These are phyloP conservation scores for Cataglyphis cursor DNA, from an alignment of 2,888 invertebrate genomes.

Conservation along the genomic window DNA sequence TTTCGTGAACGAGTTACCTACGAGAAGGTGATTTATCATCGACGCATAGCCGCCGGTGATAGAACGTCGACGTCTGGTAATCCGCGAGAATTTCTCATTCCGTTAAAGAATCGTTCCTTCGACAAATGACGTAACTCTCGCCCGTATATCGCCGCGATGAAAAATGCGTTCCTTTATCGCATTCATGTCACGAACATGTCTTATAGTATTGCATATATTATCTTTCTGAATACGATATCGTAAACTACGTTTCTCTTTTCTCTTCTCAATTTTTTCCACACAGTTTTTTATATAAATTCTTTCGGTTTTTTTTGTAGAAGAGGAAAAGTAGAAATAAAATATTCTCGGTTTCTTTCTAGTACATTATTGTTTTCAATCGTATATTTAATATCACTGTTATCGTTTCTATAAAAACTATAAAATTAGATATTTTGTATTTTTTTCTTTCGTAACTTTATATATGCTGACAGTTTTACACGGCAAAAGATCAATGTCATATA, in stretches of 20 bases:
- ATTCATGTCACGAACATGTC: constrained; percentile 18
- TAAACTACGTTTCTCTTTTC: not conserved
- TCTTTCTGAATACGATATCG: constrained; percentile 20
- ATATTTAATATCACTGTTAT: not conserved
- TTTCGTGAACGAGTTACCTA: constrained; percentile 73
- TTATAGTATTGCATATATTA: constrained; percentile 39
- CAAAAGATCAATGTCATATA: too few species aligned
- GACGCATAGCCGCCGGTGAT: constrained; percentile 63
- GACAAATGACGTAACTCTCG: constrained; percentile 47
- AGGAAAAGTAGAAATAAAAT: not conserved
- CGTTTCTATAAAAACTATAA: not conserved
- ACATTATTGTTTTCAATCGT: not conserved
- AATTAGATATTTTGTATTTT: not conserved
- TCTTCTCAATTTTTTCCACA: not conserved
- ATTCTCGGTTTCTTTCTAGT: not conserved
- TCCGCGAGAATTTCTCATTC: constrained; percentile 71
- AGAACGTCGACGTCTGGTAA: constrained; percentile 68
- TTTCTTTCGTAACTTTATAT: not conserved
- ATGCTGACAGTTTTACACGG: not conserved
- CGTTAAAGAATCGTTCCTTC: constrained; percentile 53
- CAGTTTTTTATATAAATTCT: not conserved
- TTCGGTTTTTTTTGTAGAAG: not conserved
- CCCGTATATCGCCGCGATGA: constrained; percentile 23
- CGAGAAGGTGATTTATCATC: constrained; percentile 74
- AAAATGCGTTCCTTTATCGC: constrained; percentile 47